These are phyloP conservation scores for Psilanteris sp. DNA, from an alignment of 1,140 invertebrate species.

Conservation along the genomic window DNA sequence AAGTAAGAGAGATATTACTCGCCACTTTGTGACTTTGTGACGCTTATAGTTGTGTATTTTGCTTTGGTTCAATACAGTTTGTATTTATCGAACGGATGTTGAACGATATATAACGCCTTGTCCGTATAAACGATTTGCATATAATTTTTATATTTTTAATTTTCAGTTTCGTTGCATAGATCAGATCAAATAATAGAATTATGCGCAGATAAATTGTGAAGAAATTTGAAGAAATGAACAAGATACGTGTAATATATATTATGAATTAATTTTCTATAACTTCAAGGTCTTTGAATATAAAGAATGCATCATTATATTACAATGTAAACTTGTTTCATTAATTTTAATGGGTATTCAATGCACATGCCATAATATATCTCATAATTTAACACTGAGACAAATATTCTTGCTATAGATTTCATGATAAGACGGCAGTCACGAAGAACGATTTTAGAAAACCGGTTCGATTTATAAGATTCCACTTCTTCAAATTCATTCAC, in stretches of 20 bases:
- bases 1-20: conserved; percentile 20
- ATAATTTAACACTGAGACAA: no score
- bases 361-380: no score
- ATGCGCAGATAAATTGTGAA: conserved; percentile 31
- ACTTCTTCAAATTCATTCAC: conserved; percentile 18
- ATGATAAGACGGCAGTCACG: conserved; percentile 9
- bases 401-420: no score
- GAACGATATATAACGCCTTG: conserved; percentile 56
- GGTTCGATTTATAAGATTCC: conserved; percentile 1
- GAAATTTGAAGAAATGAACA: conserved; percentile 45
- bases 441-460: neutral
- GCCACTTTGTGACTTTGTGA: conserved; percentile 34
- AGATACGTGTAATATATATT: no score
- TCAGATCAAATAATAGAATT: conserved; percentile 51
- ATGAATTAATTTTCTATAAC: no score
- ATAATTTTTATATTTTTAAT: conserved; percentile 15
- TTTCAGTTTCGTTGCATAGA: conserved; percentile 56
- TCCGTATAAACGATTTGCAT: conserved; percentile 52
- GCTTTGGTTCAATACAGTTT: conserved; percentile 48
- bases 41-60: conserved; percentile 51
- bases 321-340: no score
- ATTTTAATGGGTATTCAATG: no score
- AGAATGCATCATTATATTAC: no score
- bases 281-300: no score
- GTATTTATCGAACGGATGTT: conserved; percentile 63